Evolutionary conservation across 2,113 vertebrate genomes (phyloP).

Genomic region (Tricholaema leucomelas): DNA sequence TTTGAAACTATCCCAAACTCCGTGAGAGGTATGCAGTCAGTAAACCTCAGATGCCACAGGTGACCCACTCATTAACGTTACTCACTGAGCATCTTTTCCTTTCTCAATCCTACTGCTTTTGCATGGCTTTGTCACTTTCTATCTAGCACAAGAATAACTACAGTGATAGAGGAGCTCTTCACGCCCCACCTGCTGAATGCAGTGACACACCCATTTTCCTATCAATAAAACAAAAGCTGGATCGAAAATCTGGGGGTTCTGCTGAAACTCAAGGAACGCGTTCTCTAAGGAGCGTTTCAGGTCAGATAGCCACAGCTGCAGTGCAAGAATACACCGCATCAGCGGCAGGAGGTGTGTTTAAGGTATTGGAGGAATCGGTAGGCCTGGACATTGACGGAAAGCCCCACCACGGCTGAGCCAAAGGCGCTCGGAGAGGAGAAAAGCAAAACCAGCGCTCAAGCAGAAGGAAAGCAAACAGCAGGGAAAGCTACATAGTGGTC

Average conservation of each 20-base stretch:
- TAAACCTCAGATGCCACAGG: neutral
- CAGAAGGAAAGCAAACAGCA: neutral
- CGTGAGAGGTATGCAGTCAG: neutral
- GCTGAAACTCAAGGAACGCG: neutral
- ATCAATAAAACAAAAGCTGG: neutral
- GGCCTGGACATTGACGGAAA: neutral
- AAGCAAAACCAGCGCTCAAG: neutral
- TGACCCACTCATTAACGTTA: neutral
- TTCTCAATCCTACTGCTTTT: neutral
- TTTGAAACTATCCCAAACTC: neutral
- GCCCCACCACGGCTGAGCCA: neutral
- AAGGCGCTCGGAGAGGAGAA: neutral
- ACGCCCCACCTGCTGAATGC: neutral
- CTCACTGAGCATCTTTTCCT: neutral
- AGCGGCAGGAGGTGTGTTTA: neutral
- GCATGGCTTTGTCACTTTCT: neutral
- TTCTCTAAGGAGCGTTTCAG: neutral
- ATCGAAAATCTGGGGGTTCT: neutral
- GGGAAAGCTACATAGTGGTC: neutral
- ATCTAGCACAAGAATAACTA: neutral
- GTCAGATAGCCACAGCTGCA: neutral
- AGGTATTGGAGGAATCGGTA: neutral
- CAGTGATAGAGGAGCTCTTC: neutral
- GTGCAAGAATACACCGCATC: neutral
- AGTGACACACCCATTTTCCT: neutral